Base-by-base conservation (phyloP, 2,888 invertebrate species). In the Stenodema calcarata region DNA sequence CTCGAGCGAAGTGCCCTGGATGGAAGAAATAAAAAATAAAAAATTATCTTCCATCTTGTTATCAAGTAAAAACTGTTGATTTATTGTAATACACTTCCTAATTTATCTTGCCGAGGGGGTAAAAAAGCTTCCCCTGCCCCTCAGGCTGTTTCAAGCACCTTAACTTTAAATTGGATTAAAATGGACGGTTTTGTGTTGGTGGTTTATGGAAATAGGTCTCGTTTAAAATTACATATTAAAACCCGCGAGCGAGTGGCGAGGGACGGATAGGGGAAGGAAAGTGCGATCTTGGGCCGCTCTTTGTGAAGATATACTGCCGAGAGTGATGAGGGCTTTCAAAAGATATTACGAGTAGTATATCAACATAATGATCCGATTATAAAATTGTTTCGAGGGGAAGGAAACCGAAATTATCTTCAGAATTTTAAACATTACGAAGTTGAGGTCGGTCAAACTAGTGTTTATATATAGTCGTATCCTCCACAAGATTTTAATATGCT, bases 151-250 rank as follows among this genome's bases (percentile, higher is more conserved):
- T 78, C 44, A 78, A 78, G 78, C 78, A 78, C 78, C 44, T 78
- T 44, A 78, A 78, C 42, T 78, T 78, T 78, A 78, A 78, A 78
- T 78, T 78, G 78, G 78, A 78, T 78, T 78, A 78, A 78, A 78
- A 78, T 78, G 78, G 78, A 35, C 23, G 78, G 78, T 78, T 78
- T 62, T 35, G 42, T 73, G 41, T 78, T 44, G 41, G 78, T 78
- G 78, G 78, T 78, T 78, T 78, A 78, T 78, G 78, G 78, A 78
- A 78, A 78, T 78, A 78, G 44, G 78, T 78, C 78, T 78, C 78
- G 78, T 78, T 78, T 78, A 78, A 78, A 78, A 78, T 78, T 78
- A 78, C 78, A 78, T 78, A 78, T 78, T 78, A 78, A 78, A 78
- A 42, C 78, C 41, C 23, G 62, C 62, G 23, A 62, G 62, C 62